phyloP scores from a whole-genome alignment of 2,888 invertebrate genomes.

The Mimumesa dahlbomi region DNA sequence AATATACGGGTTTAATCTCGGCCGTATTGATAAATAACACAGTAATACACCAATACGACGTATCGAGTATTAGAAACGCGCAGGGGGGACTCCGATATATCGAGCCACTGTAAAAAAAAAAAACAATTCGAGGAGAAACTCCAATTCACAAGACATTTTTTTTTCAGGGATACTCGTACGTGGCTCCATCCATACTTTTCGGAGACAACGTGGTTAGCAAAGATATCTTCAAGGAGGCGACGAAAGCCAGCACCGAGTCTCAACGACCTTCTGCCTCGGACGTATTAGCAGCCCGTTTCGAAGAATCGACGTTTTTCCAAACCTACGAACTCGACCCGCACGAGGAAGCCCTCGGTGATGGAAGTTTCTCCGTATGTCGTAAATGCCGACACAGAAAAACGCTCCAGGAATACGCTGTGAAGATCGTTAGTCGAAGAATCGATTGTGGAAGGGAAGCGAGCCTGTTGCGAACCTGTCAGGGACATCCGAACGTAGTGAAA shows the following conservation, averaged over 20 bases:
- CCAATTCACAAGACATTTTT: too few relatives aligned
- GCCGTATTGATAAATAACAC: too few relatives aligned
- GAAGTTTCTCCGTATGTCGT: conserved; percentile 93
- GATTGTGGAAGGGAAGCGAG: conserved; percentile 89
- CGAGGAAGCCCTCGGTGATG: conserved; percentile 90
- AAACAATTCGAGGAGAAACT: too few relatives aligned
- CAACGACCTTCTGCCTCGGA: conserved; percentile 66
- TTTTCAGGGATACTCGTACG: conserved; percentile 93
- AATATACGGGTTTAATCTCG: too few relatives aligned
- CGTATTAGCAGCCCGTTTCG: conserved; percentile 69
- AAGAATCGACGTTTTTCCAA: conserved; percentile 92
- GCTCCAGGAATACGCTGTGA: conserved; percentile 91
- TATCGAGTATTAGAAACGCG: too few relatives aligned
- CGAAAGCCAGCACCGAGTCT: conserved; percentile 27
- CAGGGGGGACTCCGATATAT: too few relatives aligned
- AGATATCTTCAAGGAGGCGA: conserved; percentile 84
- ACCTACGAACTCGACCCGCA: conserved; percentile 89
- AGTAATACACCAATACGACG: too few relatives aligned
- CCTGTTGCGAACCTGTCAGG: conserved; percentile 91
- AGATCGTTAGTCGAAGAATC: conserved; percentile 87
- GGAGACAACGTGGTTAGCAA: conserved; percentile 89
- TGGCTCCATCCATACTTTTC: conserved; percentile 95
- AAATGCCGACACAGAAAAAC: conserved; percentile 88
- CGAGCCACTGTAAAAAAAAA: too few relatives aligned
- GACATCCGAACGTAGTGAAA: conserved; percentile 93